A percentile compares a stretch with the other conserved stretches of the same genome.
Evolutionary conservation across 2,113 vertebrate species (phyloP).

Genomic region (Hippoglossus stenolepis): DNA sequence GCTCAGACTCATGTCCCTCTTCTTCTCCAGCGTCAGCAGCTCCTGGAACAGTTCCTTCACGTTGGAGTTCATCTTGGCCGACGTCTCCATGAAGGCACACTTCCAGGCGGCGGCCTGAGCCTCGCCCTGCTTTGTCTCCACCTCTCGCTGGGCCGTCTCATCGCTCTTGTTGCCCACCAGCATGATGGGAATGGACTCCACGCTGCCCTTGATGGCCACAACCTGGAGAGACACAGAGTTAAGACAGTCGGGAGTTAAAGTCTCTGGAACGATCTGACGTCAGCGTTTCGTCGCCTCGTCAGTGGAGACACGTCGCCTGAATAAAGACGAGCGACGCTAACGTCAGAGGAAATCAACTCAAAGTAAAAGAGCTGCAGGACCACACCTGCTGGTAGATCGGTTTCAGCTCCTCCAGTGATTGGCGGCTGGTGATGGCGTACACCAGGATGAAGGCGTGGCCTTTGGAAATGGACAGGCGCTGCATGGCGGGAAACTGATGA

Average conservation of each 20-base stretch:
- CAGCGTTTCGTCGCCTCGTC: no score
- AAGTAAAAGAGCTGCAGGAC: not conserved
- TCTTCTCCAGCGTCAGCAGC: slow-evolving; percentile 93
- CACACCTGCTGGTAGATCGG: slow-evolving; percentile 91
- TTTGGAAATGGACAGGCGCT: slow-evolving; percentile 95
- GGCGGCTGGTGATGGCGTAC: slow-evolving; percentile 92
- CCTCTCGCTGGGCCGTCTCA: slow-evolving; percentile 89
- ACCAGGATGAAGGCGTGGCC: slow-evolving; percentile 96
- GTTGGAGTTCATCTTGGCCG: slow-evolving; percentile 95
- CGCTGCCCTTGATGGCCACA: slow-evolving; percentile 91
- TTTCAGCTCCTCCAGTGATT: slow-evolving; percentile 93
- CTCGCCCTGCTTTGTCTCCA: slow-evolving; percentile 89
- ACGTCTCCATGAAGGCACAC: slow-evolving; percentile 96
- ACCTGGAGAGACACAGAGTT: slow-evolving; percentile 34
- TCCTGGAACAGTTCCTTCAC: slow-evolving; percentile 96
- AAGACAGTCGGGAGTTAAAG: not conserved
- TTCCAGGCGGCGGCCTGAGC: slow-evolving; percentile 91
- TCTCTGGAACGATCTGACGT: no score
- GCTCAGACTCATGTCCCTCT: slow-evolving; percentile 91
- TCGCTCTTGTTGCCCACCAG: slow-evolving; percentile 96
- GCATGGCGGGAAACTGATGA: slow-evolving; percentile 97
- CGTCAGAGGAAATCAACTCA: no score
- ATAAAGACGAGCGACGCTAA: no score
- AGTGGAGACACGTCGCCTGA: no score
- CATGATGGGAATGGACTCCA: slow-evolving; percentile 95